Evolutionary conservation across 1,140 invertebrate genomes (phyloP).

Genomic region (Aphidius ervi): DNA sequence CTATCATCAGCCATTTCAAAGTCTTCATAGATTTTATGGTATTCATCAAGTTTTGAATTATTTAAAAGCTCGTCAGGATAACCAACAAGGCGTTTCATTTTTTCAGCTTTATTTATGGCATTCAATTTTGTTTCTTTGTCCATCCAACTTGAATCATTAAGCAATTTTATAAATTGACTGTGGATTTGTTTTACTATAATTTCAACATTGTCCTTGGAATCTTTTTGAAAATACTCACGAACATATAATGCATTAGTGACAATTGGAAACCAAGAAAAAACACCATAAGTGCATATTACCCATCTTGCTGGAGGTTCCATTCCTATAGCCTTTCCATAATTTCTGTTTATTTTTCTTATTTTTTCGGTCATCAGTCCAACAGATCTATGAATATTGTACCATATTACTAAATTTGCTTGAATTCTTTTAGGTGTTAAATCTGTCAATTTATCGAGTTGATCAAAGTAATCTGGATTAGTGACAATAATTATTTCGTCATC

Average conservation of each 20-base stretch:
- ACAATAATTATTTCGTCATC: constrained; percentile 62
- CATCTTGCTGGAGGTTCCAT: no score
- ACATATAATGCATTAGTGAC: constrained; percentile 61
- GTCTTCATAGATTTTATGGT: constrained; percentile 62
- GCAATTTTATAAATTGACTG: not conserved
- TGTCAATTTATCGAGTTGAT: constrained; percentile 55
- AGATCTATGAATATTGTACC: no score
- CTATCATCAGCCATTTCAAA: constrained; percentile 65
- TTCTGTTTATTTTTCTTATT: no score
- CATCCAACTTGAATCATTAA: constrained; percentile 62
- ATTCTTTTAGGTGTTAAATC: constrained; percentile 57
- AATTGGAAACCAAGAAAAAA: constrained; percentile 67
- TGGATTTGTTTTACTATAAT: constrained; percentile 26
- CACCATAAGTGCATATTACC: constrained; percentile 77
- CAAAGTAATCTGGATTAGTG: constrained; percentile 60
- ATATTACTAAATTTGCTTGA: constrained; percentile 77
- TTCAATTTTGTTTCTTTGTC: constrained; percentile 60
- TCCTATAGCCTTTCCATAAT: no score
- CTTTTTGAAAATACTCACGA: constrained; percentile 55
- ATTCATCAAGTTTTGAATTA: constrained; percentile 63
- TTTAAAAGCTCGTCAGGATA: constrained; percentile 64
- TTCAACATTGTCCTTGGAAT: constrained; percentile 46
- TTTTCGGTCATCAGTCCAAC: no score
- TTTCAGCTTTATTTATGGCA: constrained; percentile 56
- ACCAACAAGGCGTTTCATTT: constrained; percentile 57